Conservation (phyloP, 2,888 invertebrate genomes). For the Mylabris sibirica region DNA sequence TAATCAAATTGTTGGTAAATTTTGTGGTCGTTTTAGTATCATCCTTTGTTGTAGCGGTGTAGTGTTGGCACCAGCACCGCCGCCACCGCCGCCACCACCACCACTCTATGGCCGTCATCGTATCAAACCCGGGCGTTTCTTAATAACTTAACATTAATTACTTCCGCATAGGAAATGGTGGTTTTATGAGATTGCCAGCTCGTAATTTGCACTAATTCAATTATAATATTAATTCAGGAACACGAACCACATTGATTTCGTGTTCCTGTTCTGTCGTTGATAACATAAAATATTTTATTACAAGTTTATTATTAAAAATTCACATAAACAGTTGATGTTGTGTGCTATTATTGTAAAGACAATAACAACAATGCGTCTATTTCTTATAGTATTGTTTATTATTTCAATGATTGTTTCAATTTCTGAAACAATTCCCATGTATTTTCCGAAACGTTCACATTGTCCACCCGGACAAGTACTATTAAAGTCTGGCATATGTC, state of each 20-base stretch:
- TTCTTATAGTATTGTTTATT: neutral
- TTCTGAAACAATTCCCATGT: neutral
- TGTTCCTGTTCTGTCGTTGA: slow-evolving; percentile 35
- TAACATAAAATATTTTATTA: slow-evolving; percentile 16
- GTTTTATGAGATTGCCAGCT: slow-evolving; percentile 31
- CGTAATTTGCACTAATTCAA: slow-evolving; percentile 34
- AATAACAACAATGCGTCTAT: neutral
- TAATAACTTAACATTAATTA: slow-evolving; percentile 23
- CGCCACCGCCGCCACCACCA: neutral
- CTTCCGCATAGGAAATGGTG: slow-evolving; percentile 33
- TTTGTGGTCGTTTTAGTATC: neutral
- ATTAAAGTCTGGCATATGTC: slow-evolving; percentile 23
- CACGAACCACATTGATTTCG: slow-evolving; percentile 41
- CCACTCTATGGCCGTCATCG: neutral
- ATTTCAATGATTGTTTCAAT: slow-evolving; percentile 8
- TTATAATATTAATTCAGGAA: slow-evolving; percentile 40
- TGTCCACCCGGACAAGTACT: slow-evolving; percentile 31
- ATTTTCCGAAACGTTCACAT: slow-evolving; percentile 10
- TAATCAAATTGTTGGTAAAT: slow-evolving; percentile 6
- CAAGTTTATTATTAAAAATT: neutral
- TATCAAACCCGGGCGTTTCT: slow-evolving; percentile 6
- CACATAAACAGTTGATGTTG: neutral
- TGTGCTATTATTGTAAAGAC: neutral
- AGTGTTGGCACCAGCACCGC: neutral
- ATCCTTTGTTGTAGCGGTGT: neutral